phyloP scores from a whole-genome alignment of 2,888 invertebrate species.

The Rhingia rostrata region DNA sequence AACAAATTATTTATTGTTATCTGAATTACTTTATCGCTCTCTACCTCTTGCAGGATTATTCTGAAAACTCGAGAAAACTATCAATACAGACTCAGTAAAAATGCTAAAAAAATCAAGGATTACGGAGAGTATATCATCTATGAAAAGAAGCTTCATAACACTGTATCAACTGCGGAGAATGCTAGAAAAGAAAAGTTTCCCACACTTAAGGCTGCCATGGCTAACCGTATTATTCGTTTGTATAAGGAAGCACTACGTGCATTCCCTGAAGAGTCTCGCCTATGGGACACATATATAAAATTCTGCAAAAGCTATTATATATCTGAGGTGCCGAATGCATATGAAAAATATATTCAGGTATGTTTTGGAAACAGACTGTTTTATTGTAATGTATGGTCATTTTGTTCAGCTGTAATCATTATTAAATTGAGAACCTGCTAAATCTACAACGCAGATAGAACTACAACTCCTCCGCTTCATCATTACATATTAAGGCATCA shows the following conservation, averaged over 20 bases:
- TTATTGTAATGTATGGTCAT: neutral
- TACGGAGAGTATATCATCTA: constrained; percentile 80
- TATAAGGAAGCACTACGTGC: constrained; percentile 88
- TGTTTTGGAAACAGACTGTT: neutral
- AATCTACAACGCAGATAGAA: no score
- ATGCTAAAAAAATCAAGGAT: constrained; percentile 76
- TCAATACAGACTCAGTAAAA: constrained; percentile 78
- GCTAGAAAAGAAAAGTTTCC: constrained; percentile 85
- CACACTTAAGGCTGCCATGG: constrained; percentile 88
- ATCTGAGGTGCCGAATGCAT: constrained; percentile 84
- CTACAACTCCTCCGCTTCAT: no score
- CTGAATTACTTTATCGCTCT: constrained; percentile 85
- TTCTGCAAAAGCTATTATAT: constrained; percentile 88
- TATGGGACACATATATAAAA: constrained; percentile 91
- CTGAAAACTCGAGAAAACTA: constrained; percentile 79
- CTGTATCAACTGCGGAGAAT: constrained; percentile 83
- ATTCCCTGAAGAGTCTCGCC: constrained; percentile 88
- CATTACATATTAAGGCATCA: no score
- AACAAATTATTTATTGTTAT: constrained; percentile 11
- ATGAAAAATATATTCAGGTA: constrained; percentile 87
- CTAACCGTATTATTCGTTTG: constrained; percentile 88
- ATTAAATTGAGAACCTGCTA: no score
- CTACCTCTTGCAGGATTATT: constrained; percentile 75
- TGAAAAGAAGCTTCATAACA: constrained; percentile 79
- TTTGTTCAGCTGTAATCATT: no score